Base-by-base conservation (phyloP, 2,113 vertebrate species). In the Struthidea cinerea region DNA sequence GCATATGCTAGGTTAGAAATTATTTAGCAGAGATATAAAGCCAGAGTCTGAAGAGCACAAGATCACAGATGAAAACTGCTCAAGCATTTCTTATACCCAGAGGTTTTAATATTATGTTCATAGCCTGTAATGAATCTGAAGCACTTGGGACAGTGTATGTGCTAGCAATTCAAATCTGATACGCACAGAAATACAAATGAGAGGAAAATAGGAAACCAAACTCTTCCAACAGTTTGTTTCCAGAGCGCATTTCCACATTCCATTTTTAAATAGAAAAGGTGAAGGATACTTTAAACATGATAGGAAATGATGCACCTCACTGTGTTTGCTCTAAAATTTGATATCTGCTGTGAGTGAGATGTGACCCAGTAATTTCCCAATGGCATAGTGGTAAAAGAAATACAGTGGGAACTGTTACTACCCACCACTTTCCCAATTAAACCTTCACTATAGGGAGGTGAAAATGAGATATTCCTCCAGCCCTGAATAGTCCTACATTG, bases 21-120 rank as follows among this genome's bases (percentile, higher is more conserved):
- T 90, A 89, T 90, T 96, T 95, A 96, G 92, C 81, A 65, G 79
- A 94, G 44, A 61, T 91, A 73, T 57, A 79, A 93, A 97, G 56
- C 44, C 73, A 84, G 84, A 88, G 21, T 53, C 67, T 91, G 78
- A 89, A 91, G 56, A 96, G 61, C 41, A 80, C 53, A 73, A 87
- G 71, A 71, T 27, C 30, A 78, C 68, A 92, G 49, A 94, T 88
- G 53, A 96, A 91, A 97, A 71, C 61, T 73, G 53, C 71, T 94
- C 70, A 73, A 94, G 84, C 35, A 33, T 95, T 95, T 93, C 70
- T 92, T 67, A 83, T 89, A 73, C 33, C 33, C 59, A 91, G 63
- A 70, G 70, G 22, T 92, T 90, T 96, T 88, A 77, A 74, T 56
- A 71, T 90, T 81, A 49, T 90, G 33, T 92, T 93, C 56, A 70